These are phyloP conservation scores for Seira musarum DNA, from an alignment of 2,888 invertebrate species.

Conservation along the genomic window DNA sequence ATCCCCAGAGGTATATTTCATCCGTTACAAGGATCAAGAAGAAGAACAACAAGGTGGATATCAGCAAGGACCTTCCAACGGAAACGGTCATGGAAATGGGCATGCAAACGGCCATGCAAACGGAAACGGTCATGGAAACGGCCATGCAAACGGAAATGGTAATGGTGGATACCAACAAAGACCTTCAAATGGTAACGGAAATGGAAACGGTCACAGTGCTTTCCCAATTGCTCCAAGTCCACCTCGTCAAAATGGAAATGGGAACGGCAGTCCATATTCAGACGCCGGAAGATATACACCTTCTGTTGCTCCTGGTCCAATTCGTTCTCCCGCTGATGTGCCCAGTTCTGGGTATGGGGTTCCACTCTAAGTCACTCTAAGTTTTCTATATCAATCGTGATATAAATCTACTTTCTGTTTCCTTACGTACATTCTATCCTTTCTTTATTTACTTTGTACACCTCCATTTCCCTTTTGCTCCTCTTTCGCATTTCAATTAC, in stretches of 20 bases:
- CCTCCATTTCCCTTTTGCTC: too few relatives aligned
- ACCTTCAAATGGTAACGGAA: constrained; percentile 17
- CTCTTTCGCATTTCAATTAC: too few relatives aligned
- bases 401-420: too few relatives aligned
- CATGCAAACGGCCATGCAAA: too few relatives aligned
- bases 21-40: constrained; percentile 44
- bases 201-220: constrained; percentile 3
- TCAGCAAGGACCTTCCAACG: too few relatives aligned
- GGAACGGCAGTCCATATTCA: constrained; percentile 26
- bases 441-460: too few relatives aligned
- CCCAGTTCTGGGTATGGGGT: constrained; percentile 48
- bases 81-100: too few relatives aligned
- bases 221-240: constrained; percentile 30
- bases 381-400: too few relatives aligned
- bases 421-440: too few relatives aligned
- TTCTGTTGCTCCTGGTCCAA: constrained; percentile 39
- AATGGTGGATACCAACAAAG: constrained; percentile 31
- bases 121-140: too few relatives aligned
- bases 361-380: constrained; percentile 38
- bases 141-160: too few relatives aligned
- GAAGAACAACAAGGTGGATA: constrained; percentile 38
- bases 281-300: constrained; percentile 44
- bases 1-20: constrained; percentile 35
- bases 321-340: constrained; percentile 39
- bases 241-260: constrained; percentile 7